Percentiles rank a stretch among this genome's conserved stretches.
Evolutionary conservation across 2,888 invertebrate species (phyloP).

Genomic region (Steinernema carpocapsae): DNA sequence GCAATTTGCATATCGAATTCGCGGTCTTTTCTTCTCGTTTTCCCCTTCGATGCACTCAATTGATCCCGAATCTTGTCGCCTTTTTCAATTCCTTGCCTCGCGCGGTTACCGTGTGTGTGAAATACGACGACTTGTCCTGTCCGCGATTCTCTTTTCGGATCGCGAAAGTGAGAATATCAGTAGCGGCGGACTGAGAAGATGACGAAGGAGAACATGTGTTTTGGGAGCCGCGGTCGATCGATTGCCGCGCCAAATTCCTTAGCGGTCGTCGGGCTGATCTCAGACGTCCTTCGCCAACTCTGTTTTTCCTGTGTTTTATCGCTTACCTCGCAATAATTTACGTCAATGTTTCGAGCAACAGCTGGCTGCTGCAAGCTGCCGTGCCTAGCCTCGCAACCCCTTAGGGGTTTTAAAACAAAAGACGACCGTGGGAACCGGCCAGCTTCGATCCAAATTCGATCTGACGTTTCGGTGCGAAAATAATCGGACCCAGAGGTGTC

Average conservation of each 20-base stretch:
- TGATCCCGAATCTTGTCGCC: slow-evolving; percentile 25
- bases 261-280: slow-evolving; percentile 11
- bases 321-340: slow-evolving; percentile 14
- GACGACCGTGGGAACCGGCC: background rate
- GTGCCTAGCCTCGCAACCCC: background rate
- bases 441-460: slow-evolving; percentile 1
- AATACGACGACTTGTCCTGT: background rate
- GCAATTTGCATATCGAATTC: slow-evolving; percentile 32
- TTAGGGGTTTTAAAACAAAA: background rate
- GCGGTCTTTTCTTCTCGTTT: background rate
- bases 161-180: background rate
- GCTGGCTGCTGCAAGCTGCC: background rate
- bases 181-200: background rate
- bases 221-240: slow-evolving; percentile 22
- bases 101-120: slow-evolving; percentile 30
- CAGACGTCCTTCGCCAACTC: background rate
- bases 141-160: background rate
- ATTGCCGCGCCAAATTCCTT: slow-evolving; percentile 18
- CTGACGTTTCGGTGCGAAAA: slow-evolving; percentile 1
- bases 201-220: slow-evolving; percentile 27
- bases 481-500: background rate
- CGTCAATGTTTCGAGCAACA: slow-evolving; percentile 1
- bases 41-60: slow-evolving; percentile 32
- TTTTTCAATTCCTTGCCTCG: background rate
- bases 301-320: slow-evolving; percentile 9